A percentile compares a stretch with the other conserved stretches of the same genome.
These are phyloP conservation scores for Xestia rhomboidea DNA, from an alignment of 2,888 invertebrate genomes.

Conservation along the genomic window DNA sequence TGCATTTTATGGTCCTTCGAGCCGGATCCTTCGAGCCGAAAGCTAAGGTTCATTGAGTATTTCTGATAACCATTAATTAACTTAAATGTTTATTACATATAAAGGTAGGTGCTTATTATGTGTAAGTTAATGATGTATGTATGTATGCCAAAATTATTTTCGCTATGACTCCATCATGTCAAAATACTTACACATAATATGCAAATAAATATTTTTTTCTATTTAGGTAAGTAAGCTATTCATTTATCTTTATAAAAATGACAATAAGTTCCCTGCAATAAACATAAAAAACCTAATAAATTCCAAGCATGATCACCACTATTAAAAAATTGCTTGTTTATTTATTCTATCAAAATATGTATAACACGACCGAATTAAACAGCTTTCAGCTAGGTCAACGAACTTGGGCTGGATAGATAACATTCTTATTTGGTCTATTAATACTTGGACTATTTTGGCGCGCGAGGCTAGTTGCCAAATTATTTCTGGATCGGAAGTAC, in stretches of 20 bases:
- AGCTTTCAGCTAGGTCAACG: constrained; percentile 78
- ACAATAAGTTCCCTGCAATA: not conserved
- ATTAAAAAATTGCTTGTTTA: constrained; percentile 31
- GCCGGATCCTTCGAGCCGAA: no score
- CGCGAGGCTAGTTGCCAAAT: constrained; percentile 81
- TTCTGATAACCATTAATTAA: no score
- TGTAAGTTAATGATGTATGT: no score
- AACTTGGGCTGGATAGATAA: constrained; percentile 79
- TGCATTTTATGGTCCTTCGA: no score
- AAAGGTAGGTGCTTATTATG: no score
- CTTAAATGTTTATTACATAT: no score
- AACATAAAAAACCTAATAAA: not conserved
- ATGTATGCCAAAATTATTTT: no score
- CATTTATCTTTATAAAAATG: not conserved
- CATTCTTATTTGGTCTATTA: constrained; percentile 80
- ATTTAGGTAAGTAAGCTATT: no score
- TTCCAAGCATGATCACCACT: not conserved
- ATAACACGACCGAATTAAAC: constrained; percentile 63
- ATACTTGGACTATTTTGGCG: constrained; percentile 77
- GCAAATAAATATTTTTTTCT: not conserved
- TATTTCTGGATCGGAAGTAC: constrained; percentile 84
- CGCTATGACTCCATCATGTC: no score
- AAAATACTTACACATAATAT: no score
- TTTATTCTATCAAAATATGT: constrained; percentile 29
- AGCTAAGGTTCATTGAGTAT: no score